Base-by-base conservation (phyloP, 2,113 vertebrate species). In the Cebidichthys violaceus region DNA sequence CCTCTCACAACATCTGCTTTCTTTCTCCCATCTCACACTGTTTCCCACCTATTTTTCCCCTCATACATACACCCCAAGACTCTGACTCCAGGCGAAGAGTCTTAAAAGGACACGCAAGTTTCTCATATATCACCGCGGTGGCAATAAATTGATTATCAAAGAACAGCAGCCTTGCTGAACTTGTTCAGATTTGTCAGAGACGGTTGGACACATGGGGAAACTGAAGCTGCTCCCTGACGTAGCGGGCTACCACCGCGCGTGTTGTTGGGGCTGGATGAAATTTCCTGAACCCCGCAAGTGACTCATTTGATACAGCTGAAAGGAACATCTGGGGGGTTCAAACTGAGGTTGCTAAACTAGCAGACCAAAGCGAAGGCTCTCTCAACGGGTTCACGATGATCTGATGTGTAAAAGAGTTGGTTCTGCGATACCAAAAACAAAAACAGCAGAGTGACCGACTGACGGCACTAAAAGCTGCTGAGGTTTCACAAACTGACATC, bases 1-100 rank as follows among this genome's bases (percentile, higher is more conserved):
- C 84, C 70, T n/a, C 60, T 83, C 79, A 39, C 37, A 87, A 90
- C 91, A 91, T 93, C 90, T 91, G 88, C 90, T 91, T 90, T 82
- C 78, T 78, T 70, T 92, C 85, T 76, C 61, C 69, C 14, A n/a
- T 81, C 59, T 69, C 75, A 69, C 75, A 37, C 66, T 6, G 24
- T 45, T 73, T 81, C 43, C 55, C 82, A 68, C 52, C 65, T 77
- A 68, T 55, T 75, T 77, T 31, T 69, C 70, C 70, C 73, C 66
- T 59, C 27, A 27, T 8, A 22, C 47, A 35, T 8, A 22, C 47
- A 35, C 31, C 24, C 17, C 0, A 15, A 65, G 7, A 77, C 14
- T 37, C 39, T 22, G 27, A 15, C 33, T 54, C 50, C 2, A 6
- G 27, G 31, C 33, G 64, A 20, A 9, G 20, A 29, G 27, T 45